Base-by-base conservation (phyloP, 2,888 invertebrate species). In the Netelia fuscicornis region DNA sequence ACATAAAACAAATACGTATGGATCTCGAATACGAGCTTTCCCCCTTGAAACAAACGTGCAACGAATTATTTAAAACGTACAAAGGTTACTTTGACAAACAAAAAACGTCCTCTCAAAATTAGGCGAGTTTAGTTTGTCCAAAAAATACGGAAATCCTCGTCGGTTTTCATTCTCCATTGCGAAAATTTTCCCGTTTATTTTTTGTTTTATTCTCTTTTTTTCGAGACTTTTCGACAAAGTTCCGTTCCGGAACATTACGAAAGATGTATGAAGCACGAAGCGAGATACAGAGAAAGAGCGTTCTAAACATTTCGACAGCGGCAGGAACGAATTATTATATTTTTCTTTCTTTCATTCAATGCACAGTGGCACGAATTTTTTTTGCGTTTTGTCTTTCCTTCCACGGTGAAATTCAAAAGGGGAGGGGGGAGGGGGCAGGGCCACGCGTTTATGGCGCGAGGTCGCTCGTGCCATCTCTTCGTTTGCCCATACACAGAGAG, bases 321-420 rank as follows among this genome's bases (percentile, higher is more conserved):
- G 64, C 79, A 81, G 54, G 58, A 62, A 81, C 68, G 48, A 75
- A 60, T 81, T 75, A 62, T 60, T 30, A 11, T 20, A 60, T 62
- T 48, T 13, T 54, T 54, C 17, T 8, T 54, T 54, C 54, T 17
- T 54, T 17, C 13, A 54, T 54, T 54, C 54, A 54, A 54, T 6
- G 13, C 17, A 17, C 54, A 54, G 17, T 54, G 13, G 10, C 17
- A 13, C n/a, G 17, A 52, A n/a, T n/a, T 42, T 65, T 3, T 65
- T 70, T 9, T 65, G 20, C 20, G 20, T 64, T 76, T 64, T 37
- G 5, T 5, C 20, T 60, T 60, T 68, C n/a, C 44, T 42, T 37
- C 20, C 44, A 25, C 30, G 23, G 52, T 48, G 64, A 42, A 64
- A 79, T 64, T 71, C 37, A 68, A 56, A 78, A 25, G 60, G 44